Evolutionary conservation across 2,888 invertebrate genomes (phyloP).

Genomic region (Caradrina clavipalpis): DNA sequence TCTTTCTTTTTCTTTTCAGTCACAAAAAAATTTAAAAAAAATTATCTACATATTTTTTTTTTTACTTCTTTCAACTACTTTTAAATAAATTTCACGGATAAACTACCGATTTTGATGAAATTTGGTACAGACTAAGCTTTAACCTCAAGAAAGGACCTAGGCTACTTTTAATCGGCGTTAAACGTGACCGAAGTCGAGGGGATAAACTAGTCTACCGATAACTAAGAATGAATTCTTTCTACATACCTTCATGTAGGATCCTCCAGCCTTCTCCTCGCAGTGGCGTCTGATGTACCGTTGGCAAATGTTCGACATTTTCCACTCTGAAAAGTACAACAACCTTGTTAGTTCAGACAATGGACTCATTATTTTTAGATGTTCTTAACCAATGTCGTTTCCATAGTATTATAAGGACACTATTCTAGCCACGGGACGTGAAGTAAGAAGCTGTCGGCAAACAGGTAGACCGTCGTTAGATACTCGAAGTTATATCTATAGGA

Average conservation of each 20-base stretch:
- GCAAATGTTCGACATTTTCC: conserved; percentile 87
- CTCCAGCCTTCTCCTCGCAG: conserved; percentile 81
- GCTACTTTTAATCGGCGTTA: too few species aligned
- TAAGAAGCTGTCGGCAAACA: conserved; percentile 51
- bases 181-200: too few species aligned
- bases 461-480: conserved; percentile 40
- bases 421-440: conserved; percentile 28
- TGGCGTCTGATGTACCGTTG: conserved; percentile 84
- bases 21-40: too few species aligned
- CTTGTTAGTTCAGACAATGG: conserved; percentile 62
- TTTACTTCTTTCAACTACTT: too few species aligned
- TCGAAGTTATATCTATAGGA: conserved; percentile 33
- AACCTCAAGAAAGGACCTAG: too few species aligned
- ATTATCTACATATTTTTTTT: too few species aligned
- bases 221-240: background rate
- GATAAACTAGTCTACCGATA: background rate
- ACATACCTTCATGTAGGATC: conserved; percentile 88
- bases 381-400: conserved; percentile 42
- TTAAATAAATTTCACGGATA: too few species aligned
- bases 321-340: conserved; percentile 79
- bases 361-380: conserved; percentile 38
- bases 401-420: conserved; percentile 19
- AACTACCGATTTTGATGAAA: too few species aligned
- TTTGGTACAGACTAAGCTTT: too few species aligned
- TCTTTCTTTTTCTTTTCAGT: too few species aligned